Base-by-base conservation (phyloP, 2,113 vertebrate species). In the Psammodynastes pulverulentus region DNA sequence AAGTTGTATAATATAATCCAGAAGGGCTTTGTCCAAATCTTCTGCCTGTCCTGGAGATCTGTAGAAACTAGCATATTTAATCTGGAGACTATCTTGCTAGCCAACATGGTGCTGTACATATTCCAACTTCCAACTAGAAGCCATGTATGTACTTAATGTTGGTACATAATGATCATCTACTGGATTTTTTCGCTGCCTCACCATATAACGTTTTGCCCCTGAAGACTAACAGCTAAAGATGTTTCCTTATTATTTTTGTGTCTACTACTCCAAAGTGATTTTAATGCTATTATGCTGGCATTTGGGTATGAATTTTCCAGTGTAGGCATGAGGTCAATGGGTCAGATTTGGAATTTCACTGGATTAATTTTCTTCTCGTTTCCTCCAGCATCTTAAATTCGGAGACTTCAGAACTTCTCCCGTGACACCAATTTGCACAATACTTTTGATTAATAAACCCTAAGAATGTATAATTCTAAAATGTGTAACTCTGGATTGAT, bases 111-210 rank as follows among this genome's bases (percentile, higher is more conserved):
- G 67, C 15, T 19, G 5, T 79, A 79, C 15, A 8, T 19, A 79
- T 39, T 79, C 67, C 15, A 79, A n/a, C n/a, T n/a, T n/a, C 15
- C n/a, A 39, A 72, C n/a, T 72, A 72, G n/a, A 13, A 34, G 67
- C n/a, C n/a, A 17, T 17, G n/a, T 34, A 34, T 17, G 4, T 67
- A 29, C 10, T n/a, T 29, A n/a, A 62, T 62, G 26, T 62, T 62
- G 58, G 58, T 95, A 90, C 89, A 43, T 1, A 9, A 94, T 92
- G 62, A 89, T 51, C 89, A 46, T 85, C n/a, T 43, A 17, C 29
- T 43, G 39, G 10, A 26, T 29, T 45, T n/a, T 39, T 85, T 39
- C 39, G 46, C 84, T 94, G 89, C 84, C 56, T 88, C n/a, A 5
- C 8, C 45, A 45, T 92, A 24, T 15, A 43, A 84, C 15, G 34